Percentiles rank a stretch among this genome's conserved stretches.
phyloP scores from a whole-genome alignment of 1,140 invertebrate genomes.

The Lordiphosa clarofinis region DNA sequence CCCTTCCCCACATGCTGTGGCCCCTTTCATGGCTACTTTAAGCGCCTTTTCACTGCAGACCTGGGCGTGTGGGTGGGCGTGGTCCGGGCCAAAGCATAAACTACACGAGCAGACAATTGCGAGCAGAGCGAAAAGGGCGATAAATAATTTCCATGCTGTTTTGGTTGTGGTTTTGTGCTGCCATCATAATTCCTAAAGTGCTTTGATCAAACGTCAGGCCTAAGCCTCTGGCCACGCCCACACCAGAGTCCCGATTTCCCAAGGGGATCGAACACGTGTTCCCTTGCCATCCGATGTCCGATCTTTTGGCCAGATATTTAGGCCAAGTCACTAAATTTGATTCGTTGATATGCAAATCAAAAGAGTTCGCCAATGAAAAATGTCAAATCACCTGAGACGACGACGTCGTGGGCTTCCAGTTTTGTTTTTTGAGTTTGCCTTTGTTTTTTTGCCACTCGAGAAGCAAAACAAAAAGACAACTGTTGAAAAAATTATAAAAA shows the following conservation, averaged over 20 bases:
- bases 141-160: constrained; percentile 61
- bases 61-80: constrained; percentile 22
- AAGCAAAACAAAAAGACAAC: not conserved
- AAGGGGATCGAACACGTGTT: not conserved
- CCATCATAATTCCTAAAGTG: constrained; percentile 62
- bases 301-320: constrained; percentile 18
- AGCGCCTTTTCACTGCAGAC: constrained; percentile 47
- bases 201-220: constrained; percentile 68
- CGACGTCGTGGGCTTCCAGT: too few relatives aligned
- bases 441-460: not conserved
- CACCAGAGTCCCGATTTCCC: not conserved
- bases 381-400: not conserved
- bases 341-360: constrained; percentile 23
- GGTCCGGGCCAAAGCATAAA: constrained; percentile 42
- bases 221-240: constrained; percentile 53
- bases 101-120: constrained; percentile 67
- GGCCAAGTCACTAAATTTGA: constrained; percentile 17
- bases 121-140: constrained; percentile 27
- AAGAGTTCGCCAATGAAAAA: constrained; percentile 17
- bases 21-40: constrained; percentile 16
- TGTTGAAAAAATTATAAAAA: constrained; percentile 1
- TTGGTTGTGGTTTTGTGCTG: constrained; percentile 27
- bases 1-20: not conserved
- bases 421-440: too few relatives aligned
- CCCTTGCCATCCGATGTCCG: not conserved